These are phyloP conservation scores for Ophioninae sp. DNA, from an alignment of 2,888 invertebrate genomes.

Conservation along the genomic window DNA sequence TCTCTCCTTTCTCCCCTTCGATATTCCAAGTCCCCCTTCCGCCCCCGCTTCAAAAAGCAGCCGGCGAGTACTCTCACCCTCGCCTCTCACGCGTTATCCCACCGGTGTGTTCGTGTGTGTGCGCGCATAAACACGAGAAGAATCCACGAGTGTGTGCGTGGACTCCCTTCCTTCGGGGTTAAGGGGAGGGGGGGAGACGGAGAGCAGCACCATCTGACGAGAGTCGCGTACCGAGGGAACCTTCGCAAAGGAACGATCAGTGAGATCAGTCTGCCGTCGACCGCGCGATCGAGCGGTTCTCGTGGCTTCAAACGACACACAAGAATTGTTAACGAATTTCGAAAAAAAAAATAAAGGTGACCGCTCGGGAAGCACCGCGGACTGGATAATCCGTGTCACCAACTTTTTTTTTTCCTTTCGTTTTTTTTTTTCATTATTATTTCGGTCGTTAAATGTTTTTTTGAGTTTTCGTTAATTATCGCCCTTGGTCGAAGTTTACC, in stretches of 20 bases:
- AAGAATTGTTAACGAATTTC: no score
- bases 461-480: no score
- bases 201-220: constrained; percentile 61
- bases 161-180: constrained; percentile 37
- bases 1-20: neutral
- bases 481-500: neutral
- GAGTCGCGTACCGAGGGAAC: constrained; percentile 40
- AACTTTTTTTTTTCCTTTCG: neutral
- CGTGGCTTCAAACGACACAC: constrained; percentile 34
- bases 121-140: neutral
- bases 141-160: neutral
- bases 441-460: neutral
- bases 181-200: constrained; percentile 28
- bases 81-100: constrained; percentile 33
- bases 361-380: neutral
- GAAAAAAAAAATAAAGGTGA: no score
- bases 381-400: neutral
- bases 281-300: constrained; percentile 77
- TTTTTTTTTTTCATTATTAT: neutral
- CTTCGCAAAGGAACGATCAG: constrained; percentile 71
- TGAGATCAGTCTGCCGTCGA: constrained; percentile 76
- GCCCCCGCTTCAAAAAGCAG: constrained; percentile 52
- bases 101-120: neutral
- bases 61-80: constrained; percentile 50
- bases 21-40: neutral